Evolutionary conservation across 2,797 vertebrate species (phyloP), one percentile per base, ranked within the genome.

Genomic region (Lindbergichthys nudifrons): DNA sequence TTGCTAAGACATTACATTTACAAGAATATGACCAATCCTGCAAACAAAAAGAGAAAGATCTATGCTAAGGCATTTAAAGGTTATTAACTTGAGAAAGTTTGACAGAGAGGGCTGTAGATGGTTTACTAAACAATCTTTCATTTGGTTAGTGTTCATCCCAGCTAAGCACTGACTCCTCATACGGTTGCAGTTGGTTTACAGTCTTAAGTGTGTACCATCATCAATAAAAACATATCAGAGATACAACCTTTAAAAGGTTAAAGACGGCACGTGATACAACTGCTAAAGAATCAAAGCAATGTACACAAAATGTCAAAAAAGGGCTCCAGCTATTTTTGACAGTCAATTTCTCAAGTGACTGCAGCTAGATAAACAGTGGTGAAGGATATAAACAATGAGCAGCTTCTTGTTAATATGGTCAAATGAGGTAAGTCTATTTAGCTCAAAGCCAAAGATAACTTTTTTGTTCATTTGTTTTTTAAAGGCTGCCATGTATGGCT

Each of bases 111-210:
- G 10, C 65, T 41, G 15, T 43, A 21, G 19, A 16, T 2, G 21
- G 3, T 30, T 53, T 6, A 50, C 32, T 51, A 16, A 53, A 0
- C n/a, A 53, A 59, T 30, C 43, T 65, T 21, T 58, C 4, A n/a
- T 70, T 65, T 62, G 30, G 64, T 79, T 50, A 23, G 43, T 26
- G n/a, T 15, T 32, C 51, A 80, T 78, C 63, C 45, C 15, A 65
- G 47, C 56, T 42, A 36, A 70, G 39, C 41, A 56, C 0, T 71
- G 42, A 58, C 71, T 73, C 74, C 45, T 78, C 63, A 58, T 56
- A 67, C 23, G 56, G 18, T 32, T 56, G 23, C 15, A 45, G 58
- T 45, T 32, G 14, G 56, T 75, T 76, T 72, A 77, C 53, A 45
- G 54, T 59, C n/a, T 64, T 71, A 12, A 39, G 48, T 11, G 15